Evolutionary conservation across 1,140 invertebrate genomes (phyloP), one percentile per base, ranked within the genome.

Genomic region (Monochamus saltuarius): DNA sequence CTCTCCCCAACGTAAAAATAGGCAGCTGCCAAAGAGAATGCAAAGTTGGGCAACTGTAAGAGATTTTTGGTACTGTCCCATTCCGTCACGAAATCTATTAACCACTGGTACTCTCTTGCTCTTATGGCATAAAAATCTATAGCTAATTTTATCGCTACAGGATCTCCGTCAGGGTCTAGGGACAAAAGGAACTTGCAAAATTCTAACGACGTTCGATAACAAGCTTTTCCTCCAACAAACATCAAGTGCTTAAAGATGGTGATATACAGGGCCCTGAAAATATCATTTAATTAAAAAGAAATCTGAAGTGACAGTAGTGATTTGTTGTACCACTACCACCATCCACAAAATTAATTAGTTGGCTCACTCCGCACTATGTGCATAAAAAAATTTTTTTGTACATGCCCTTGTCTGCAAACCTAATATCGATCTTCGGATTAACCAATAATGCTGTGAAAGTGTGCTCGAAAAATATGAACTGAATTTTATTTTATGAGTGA

Each of bases 51-150:
- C 37, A 97, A 76, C 71, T 92, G 89, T 16, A 82, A 83, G 4
- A 94, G 78, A 79, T 94, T 91, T 54, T 87, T 84, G 4, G 76
- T 70, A 9, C 75, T 67, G 70, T 89, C 85, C 84, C 85, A 89
- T 65, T 85, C 81, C 14, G 85, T 76, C 52, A 84, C 84, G 43
- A 90, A 87, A 46, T 92, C 81, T 4, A 89, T 79, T 0, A 94
- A 80, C 88, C 93, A 97, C n/a, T 84, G 77, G 71, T 89, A 92
- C 77, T 97, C 89, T 51, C 85, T 85, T 45, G 89, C 84, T 59
- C 90, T 79, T 36, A 97, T 70, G 0, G 94, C 93, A 74, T 94
- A 92, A 63, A 92, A 93, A 74, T 97, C 94, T 2, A 98, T 85
- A 63, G 89, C 83, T 16, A 96, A 79, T 36, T 92, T 79, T 8